Percentiles rank a stretch among this genome's conserved stretches.
Conservation (phyloP, 2,888 invertebrate genomes). For the Pyrrhosoma nymphula region DNA sequence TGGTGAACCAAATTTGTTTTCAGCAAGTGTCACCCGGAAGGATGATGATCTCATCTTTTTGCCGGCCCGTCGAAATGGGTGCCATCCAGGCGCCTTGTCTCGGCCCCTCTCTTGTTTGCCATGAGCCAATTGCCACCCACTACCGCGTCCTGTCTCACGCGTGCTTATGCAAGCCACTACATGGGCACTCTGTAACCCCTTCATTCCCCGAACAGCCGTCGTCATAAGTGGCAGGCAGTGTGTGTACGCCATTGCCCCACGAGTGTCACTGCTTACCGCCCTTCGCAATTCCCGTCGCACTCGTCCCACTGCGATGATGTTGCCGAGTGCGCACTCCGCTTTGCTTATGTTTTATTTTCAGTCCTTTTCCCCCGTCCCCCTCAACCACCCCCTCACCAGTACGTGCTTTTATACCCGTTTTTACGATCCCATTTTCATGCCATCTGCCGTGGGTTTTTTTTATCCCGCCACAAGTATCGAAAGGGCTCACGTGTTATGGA, state of each 20-base stretch:
- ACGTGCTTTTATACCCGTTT: slow-evolving; percentile 6
- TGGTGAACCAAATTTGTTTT: neutral
- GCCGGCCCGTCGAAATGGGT: neutral
- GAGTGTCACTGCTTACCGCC: neutral
- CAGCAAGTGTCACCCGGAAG: neutral
- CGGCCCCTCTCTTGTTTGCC: neutral
- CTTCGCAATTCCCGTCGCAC: neutral
- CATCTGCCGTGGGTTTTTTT: neutral
- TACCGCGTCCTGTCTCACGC: neutral
- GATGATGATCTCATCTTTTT: neutral
- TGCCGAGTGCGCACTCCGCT: neutral
- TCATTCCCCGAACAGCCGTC: neutral
- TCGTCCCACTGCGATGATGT: neutral
- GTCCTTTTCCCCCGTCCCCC: neutral
- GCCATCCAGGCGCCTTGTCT: neutral
- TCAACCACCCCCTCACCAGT: neutral
- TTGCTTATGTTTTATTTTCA: neutral
- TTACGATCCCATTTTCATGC: neutral
- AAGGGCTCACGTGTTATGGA: neutral
- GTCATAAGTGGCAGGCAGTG: neutral
- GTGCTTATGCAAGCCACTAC: slow-evolving; percentile 19
- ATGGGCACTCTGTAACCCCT: neutral
- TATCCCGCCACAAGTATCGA: neutral
- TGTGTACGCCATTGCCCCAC: neutral
- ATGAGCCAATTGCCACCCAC: neutral